Evolutionary conservation across 2,888 invertebrate genomes (phyloP), one percentile per base, ranked within the genome.

Genomic region (Petrolisthes manimaculis): DNA sequence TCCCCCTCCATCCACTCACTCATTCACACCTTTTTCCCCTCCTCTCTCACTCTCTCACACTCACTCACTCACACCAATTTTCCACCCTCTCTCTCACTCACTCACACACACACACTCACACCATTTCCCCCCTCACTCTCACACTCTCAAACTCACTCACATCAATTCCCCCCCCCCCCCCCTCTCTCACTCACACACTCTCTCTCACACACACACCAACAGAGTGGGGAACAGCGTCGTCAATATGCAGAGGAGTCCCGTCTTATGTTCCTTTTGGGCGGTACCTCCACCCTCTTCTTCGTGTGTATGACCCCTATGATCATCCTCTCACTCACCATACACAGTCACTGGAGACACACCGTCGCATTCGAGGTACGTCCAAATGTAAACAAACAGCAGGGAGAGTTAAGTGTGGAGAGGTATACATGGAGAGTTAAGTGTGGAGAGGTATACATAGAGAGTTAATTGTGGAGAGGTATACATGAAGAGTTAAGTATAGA

Each of bases 281-380:
- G 95, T 89, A 95, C 95, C 5, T 91, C 92, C 12, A 95, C 95
- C 84, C 92, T 95, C 75, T 96, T 96, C 92, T 93, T 96, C 82
- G 94, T 95, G 24, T 95, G 95, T 92, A 95, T 95, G 55, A 95
- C 95, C 24, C 95, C 95, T 0, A 95, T 95, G 95, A 95, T 95
- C 84, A 95, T 95, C 91, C 93, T 95, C 14, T 95, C 95, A 92
- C 95, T 95, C 91, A 95, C 95, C 14, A 93, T 96, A 91, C 95
- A 95, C 54, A 94, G 95, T 91, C 94, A 94, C 90, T 95, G 95
- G 92, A 93, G 95, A 91, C 94, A 94, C 75, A 94, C 94, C 91
- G 95, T 95, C 92, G 94, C 95, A 69, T 95, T 95, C 92, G 90
- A 91, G 89, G 91, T 91, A 89, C 90, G 81, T 91, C 90, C 69